Percentiles rank a stretch among this genome's conserved stretches.
phyloP scores from a whole-genome alignment of 2,888 invertebrate species.

The Pterostichus niger region DNA sequence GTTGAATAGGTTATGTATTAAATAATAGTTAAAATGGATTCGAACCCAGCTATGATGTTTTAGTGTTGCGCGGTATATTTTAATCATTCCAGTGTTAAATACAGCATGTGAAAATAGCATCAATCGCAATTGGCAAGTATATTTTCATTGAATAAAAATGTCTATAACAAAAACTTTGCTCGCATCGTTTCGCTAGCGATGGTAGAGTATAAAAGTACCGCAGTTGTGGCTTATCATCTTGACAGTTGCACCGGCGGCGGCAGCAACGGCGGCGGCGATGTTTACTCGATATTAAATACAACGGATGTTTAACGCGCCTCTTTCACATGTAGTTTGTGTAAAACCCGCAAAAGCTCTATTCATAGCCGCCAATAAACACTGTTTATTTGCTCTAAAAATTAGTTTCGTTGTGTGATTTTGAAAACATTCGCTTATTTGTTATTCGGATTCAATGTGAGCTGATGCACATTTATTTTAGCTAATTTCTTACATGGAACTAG shows the following conservation, averaged over 20 bases:
- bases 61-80: too few species aligned
- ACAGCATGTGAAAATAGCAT: too few species aligned
- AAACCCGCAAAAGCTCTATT: slow-evolving; percentile 36
- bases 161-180: background rate
- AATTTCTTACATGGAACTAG: too few species aligned
- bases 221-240: slow-evolving; percentile 46
- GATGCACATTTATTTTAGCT: too few species aligned
- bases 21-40: too few species aligned
- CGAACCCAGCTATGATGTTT: too few species aligned
- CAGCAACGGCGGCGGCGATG: background rate
- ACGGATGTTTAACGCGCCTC: slow-evolving; percentile 41
- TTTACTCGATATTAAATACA: slow-evolving; percentile 45
- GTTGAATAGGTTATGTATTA: too few species aligned
- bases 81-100: too few species aligned
- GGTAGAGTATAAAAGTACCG: background rate
- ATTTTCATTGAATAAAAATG: too few species aligned
- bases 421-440: slow-evolving; percentile 15
- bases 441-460: too few species aligned
- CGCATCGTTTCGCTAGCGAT: background rate
- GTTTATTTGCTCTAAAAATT: slow-evolving; percentile 36
- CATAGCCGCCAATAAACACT: slow-evolving; percentile 30
- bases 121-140: too few species aligned
- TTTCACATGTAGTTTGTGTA: slow-evolving; percentile 34
- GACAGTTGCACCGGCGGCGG: slow-evolving; percentile 31
- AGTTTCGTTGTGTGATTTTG: background rate